A percentile compares a stretch with the other conserved stretches of the same genome.
Evolutionary conservation across 2,888 invertebrate species (phyloP).

Genomic region (Pachycephus smyrnensis): DNA sequence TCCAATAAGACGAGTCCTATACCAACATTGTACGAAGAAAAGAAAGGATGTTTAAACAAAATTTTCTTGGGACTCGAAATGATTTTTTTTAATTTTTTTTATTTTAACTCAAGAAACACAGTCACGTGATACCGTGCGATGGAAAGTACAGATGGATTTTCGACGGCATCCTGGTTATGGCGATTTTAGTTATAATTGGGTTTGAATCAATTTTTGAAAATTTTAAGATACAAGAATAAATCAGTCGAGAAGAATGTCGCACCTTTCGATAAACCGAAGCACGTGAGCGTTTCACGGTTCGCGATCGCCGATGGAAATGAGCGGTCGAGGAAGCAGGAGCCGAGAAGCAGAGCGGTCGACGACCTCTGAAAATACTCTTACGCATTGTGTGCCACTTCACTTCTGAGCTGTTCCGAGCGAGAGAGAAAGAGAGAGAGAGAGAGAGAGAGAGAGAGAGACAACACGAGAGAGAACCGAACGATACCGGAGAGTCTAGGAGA

Average conservation of each 20-base stretch:
- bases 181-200: neutral
- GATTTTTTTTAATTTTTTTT: neutral
- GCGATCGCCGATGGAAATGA: conserved; percentile 27
- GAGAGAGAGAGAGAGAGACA: neutral
- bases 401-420: conserved; percentile 34
- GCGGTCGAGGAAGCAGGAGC: conserved; percentile 39
- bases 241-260: neutral
- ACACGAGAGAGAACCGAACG: neutral
- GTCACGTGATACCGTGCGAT: neutral
- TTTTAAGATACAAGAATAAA: neutral
- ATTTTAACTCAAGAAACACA: neutral
- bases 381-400: conserved; percentile 54
- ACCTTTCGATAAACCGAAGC: conserved; percentile 16
- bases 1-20: neutral
- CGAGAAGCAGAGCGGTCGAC: conserved; percentile 51
- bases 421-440: neutral
- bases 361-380: conserved; percentile 52
- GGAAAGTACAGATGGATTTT: neutral
- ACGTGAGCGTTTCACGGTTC: conserved; percentile 40
- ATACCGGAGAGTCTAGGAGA: neutral
- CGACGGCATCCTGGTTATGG: neutral
- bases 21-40: neutral
- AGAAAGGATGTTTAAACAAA: neutral
- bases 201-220: neutral
- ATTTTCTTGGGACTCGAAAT: neutral